Evolutionary conservation across 1,140 invertebrate species (phyloP), one percentile per base, ranked within the genome.

Genomic region (Drosophila persimilis): DNA sequence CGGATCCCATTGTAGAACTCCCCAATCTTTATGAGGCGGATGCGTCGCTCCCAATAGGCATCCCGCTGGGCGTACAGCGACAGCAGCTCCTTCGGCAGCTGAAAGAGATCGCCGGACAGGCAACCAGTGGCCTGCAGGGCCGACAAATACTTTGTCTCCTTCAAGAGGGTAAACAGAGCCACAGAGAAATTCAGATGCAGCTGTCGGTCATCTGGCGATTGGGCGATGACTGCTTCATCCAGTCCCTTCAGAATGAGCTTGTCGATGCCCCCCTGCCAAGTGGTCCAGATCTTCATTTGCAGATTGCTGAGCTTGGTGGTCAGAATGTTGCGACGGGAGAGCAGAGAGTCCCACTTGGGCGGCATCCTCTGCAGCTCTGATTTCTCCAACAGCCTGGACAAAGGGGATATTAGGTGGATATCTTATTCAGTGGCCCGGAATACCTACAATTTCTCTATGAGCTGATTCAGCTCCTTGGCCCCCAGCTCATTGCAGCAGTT

Each of bases 1-100:
- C 93, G 90, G 17, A 96, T 92, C 89, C 93, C 93, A 91, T 96
- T 96, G 84, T 92, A 94, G 91, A 92, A 93, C 83, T 93, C 92
- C 0, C 92, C 89, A 57, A 92, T 93, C 63, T 92, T 80, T 31
- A 92, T 92, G 22, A 93, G 80, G 35, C 91, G 91, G 15, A 91
- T 83, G 47, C 89, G 90, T n/a, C 89, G 90, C 35, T 91, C 80
- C 77, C 88, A 90, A 35, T 93, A 89, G 44, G 91, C 91, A 69
- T 93, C 92, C 39, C 81, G 61, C 55, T 92, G 73, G 9, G 71
- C 79, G 60, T 92, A 94, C 0, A 95, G 77, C 4, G 90, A 75
- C 2, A 91, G 56, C 0, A 93, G 93, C 72, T 92, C 92, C 17
- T 90, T 67, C 1, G 93, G 92, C 48, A 94, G 73, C 50, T 92